Percentiles rank a stretch among this genome's conserved stretches.
Conservation (phyloP, 2,888 invertebrate genomes). For the Tillus elongatus region DNA sequence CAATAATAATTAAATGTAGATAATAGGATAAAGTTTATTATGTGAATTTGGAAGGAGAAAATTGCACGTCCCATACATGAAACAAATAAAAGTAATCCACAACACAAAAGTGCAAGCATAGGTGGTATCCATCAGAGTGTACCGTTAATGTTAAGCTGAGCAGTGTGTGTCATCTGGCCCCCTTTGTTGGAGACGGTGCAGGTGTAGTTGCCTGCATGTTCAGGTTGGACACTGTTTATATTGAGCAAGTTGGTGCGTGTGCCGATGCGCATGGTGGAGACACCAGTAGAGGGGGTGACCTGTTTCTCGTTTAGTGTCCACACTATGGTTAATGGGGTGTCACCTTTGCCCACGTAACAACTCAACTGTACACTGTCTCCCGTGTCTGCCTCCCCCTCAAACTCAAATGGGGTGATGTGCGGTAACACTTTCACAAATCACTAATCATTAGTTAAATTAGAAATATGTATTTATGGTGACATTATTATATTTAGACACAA, state of each 20-base stretch:
- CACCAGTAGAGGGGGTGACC: slow-evolving; percentile 21
- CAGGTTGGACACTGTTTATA: slow-evolving; percentile 59
- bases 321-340: slow-evolving; percentile 57
- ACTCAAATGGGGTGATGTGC: slow-evolving; percentile 58
- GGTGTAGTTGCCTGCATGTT: slow-evolving; percentile 56
- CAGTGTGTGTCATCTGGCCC: slow-evolving; percentile 49
- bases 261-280: slow-evolving; percentile 36
- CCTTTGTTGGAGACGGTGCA: slow-evolving; percentile 54
- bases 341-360: slow-evolving; percentile 60
- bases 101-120: no score
- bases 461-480: no score
- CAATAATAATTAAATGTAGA: no score
- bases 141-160: slow-evolving; percentile 53
- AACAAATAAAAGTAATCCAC: no score
- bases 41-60: no score
- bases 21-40: no score
- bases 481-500: no score
- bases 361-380: slow-evolving; percentile 58
- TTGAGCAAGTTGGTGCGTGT: slow-evolving; percentile 54
- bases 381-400: slow-evolving; percentile 54
- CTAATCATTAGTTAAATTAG: no score
- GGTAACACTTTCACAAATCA: slow-evolving; percentile 48
- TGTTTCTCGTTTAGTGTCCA: slow-evolving; percentile 63
- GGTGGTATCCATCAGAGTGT: no score
- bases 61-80: no score